phyloP scores from a whole-genome alignment of 2,888 invertebrate species.

The Ypsolopha sequella region DNA sequence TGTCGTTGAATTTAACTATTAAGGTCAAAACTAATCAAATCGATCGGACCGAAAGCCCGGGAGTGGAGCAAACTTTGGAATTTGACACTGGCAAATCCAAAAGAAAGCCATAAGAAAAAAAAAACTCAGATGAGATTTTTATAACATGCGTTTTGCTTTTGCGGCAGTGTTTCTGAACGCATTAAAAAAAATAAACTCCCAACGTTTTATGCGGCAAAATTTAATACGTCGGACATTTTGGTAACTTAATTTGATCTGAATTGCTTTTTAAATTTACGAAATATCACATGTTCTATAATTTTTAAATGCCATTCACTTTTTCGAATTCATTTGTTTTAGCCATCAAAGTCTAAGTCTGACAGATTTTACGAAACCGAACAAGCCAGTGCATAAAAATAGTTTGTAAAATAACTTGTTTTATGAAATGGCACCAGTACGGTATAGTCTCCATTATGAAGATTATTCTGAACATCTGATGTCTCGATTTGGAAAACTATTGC shows the following conservation, averaged over 20 bases:
- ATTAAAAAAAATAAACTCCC: no score
- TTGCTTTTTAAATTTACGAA: no score
- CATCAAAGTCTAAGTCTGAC: background rate
- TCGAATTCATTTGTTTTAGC: background rate
- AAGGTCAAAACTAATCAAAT: no score
- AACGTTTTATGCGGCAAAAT: no score
- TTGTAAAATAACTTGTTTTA: background rate
- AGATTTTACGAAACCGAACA: background rate
- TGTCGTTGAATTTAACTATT: no score
- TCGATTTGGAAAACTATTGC: constrained; percentile 77
- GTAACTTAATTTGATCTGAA: no score
- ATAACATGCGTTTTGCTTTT: no score
- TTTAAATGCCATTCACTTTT: background rate
- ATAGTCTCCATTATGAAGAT: constrained; percentile 77
- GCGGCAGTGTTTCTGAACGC: no score
- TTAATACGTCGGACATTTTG: no score
- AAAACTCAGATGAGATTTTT: no score
- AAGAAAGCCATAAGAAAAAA: background rate
- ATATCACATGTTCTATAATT: no score
- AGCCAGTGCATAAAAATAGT: background rate
- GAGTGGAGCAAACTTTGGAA: background rate
- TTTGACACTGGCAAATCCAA: background rate
- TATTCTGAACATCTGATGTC: constrained; percentile 77
- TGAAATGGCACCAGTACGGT: constrained; percentile 65
- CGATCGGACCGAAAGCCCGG: no score